Evolutionary conservation across 2,113 vertebrate species (phyloP), one percentile per base, ranked within the genome.

Genomic region (Guaruba guarouba): DNA sequence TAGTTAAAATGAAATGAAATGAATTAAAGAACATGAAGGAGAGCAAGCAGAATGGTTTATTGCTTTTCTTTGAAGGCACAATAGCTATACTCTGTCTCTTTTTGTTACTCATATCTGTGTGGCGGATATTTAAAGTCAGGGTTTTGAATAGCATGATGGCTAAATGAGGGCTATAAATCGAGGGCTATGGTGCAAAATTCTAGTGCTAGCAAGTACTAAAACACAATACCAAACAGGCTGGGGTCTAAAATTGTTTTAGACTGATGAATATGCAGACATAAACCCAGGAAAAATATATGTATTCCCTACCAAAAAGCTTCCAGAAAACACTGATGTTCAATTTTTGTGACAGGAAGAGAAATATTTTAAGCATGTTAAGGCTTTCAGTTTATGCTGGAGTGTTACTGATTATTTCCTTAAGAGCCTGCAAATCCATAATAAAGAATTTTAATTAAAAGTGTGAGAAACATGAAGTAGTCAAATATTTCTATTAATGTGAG

Each of bases 1-100:
- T 98, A 98, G 97, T 98, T 98, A 98, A 98, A 98, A 98, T 97
- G 95, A 98, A 98, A 98, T 98, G 96, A 98, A 98, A 98, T 98
- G 95, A 98, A 98, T 98, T 98, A 98, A 98, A 97, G 95, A 98
- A 98, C 97, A 97, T 95, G 96, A 97, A 98, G 91, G 94, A 96
- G 94, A 98, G 96, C 93, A 97, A 97, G 95, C 94, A 95, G 94
- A 97, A 97, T 97, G 90, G 95, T 97, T 98, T 98, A 98, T 98
- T 98, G 97, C 97, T 97, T 97, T 97, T 96, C 97, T 98, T 97
- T 98, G 97, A 98, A 98, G 96, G 83, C 90, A 94, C 97, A 97
- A 97, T 98, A 95, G 96, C 95, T 96, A 82, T 96, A 96, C 94
- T 98, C 93, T 96, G 90, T 97, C 95, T 97, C 95, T 96, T 97